phyloP scores from a whole-genome alignment of 64 coral and sea anemone genomes.

The Stichodactyla helianthus region DNA sequence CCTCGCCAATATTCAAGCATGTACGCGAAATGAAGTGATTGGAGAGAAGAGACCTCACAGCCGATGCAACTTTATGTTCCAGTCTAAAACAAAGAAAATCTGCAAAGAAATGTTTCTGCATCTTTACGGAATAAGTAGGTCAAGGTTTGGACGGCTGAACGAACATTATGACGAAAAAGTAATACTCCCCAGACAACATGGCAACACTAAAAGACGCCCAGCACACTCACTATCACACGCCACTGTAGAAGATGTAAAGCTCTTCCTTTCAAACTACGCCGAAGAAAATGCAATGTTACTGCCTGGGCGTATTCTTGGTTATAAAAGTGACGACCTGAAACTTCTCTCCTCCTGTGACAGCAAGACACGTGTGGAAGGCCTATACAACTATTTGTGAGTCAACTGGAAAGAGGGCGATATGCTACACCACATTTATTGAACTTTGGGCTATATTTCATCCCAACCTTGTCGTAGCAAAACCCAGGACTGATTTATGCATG shows the following conservation, averaged over 20 bases:
- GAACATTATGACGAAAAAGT: conserved; percentile 49
- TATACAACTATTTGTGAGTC: conserved; percentile 26
- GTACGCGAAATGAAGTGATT: conserved; percentile 5
- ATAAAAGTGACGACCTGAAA: conserved; percentile 55
- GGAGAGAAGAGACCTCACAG: conserved; percentile 42
- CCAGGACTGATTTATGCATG: conserved; percentile 47
- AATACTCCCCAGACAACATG: conserved; percentile 34
- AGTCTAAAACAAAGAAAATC: conserved; percentile 50
- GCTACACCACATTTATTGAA: conserved; percentile 38
- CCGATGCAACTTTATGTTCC: conserved; percentile 43
- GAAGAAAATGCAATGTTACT: conserved; percentile 54
- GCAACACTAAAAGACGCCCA: conserved; percentile 43
- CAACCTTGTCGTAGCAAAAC: conserved; percentile 33
- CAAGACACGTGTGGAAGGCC: conserved; percentile 31
- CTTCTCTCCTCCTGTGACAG: conserved; percentile 9
- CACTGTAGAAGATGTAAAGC: conserved; percentile 30
- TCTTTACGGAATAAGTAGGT: conserved; percentile 39
- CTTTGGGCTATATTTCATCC: conserved; percentile 48
- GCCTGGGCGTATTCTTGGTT: conserved; percentile 53
- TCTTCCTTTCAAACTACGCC: conserved; percentile 51
- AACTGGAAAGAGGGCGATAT: conserved; percentile 24
- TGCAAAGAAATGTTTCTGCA: conserved; percentile 52
- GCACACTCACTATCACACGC: conserved; percentile 10
- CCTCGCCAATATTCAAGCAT: conserved; percentile 46
- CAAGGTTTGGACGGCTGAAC: conserved; percentile 32